Evolutionary conservation across 2,113 vertebrate genomes (phyloP).

Genomic region (Chaenocephalus aceratus): DNA sequence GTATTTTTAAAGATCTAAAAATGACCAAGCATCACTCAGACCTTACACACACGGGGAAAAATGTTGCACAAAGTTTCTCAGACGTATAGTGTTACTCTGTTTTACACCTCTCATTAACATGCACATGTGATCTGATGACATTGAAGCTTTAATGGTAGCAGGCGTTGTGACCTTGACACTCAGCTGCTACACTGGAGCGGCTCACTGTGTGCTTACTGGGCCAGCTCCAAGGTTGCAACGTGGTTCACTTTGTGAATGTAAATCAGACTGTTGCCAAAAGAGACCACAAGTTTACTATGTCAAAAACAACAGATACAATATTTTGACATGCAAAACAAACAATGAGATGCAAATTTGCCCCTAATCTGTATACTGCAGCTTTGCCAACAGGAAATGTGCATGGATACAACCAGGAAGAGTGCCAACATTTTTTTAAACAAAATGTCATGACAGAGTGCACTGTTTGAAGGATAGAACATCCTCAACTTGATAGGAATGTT

Average conservation of each 20-base stretch:
- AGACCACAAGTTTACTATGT: slow-evolving; percentile 4
- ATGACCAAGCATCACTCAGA: slow-evolving; percentile 5
- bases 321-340: slow-evolving; percentile 11
- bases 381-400: slow-evolving; percentile 20
- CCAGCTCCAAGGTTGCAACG: slow-evolving; percentile 49
- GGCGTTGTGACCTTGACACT: slow-evolving; percentile 52
- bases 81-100: neutral
- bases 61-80: neutral
- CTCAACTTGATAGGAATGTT: neutral
- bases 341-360: slow-evolving; percentile 48
- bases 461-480: neutral
- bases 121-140: slow-evolving; percentile 6
- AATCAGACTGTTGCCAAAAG: slow-evolving; percentile 28
- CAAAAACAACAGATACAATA: slow-evolving; percentile 48
- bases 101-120: slow-evolving; percentile 9
- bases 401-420: slow-evolving; percentile 2
- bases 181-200: slow-evolving; percentile 45
- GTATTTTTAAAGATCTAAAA: slow-evolving; percentile 29
- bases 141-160: slow-evolving; percentile 10
- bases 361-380: slow-evolving; percentile 45
- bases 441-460: slow-evolving; percentile 10
- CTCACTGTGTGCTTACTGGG: slow-evolving; percentile 53
- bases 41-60: neutral
- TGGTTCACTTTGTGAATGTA: slow-evolving; percentile 39
- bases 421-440: slow-evolving; percentile 10